Conservation (phyloP, 1,140 invertebrate genomes). For the Antheraea pernyi region DNA sequence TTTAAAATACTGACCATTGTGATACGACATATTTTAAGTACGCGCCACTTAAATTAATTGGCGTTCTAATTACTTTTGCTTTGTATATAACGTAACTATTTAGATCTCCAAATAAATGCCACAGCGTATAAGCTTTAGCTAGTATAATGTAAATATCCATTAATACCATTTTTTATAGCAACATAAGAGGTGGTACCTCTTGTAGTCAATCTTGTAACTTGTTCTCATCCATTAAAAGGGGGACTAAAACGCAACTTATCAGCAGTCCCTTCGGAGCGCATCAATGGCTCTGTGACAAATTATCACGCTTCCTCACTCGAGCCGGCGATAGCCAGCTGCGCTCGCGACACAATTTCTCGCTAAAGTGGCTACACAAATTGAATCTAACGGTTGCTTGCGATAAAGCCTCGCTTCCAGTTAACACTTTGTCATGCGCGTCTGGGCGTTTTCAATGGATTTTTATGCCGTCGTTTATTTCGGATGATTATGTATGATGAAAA, state of each 20-base stretch:
- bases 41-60: too few relatives aligned
- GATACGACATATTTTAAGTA: too few relatives aligned
- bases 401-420: slow-evolving; percentile 51
- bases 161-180: too few relatives aligned
- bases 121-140: too few relatives aligned
- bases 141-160: too few relatives aligned
- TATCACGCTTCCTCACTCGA: slow-evolving; percentile 19
- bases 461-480: neutral
- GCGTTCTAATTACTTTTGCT: too few relatives aligned
- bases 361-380: slow-evolving; percentile 66
- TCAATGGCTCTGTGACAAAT: slow-evolving; percentile 23
- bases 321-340: slow-evolving; percentile 38
- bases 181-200: too few relatives aligned
- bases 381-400: slow-evolving; percentile 49
- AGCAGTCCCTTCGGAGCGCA: slow-evolving; percentile 6
- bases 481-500: neutral
- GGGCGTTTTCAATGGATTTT: neutral
- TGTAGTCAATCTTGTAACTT: neutral
- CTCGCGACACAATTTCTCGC: slow-evolving; percentile 65
- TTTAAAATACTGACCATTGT: too few relatives aligned
- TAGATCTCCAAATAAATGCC: too few relatives aligned
- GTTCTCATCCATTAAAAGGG: neutral
- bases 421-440: slow-evolving; percentile 22
- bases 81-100: too few relatives aligned
- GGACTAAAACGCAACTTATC: slow-evolving; percentile 1